Evolutionary conservation across 2,113 vertebrate genomes (phyloP), one percentile per base, ranked within the genome.

Genomic region (Brienomyrus brachyistius): DNA sequence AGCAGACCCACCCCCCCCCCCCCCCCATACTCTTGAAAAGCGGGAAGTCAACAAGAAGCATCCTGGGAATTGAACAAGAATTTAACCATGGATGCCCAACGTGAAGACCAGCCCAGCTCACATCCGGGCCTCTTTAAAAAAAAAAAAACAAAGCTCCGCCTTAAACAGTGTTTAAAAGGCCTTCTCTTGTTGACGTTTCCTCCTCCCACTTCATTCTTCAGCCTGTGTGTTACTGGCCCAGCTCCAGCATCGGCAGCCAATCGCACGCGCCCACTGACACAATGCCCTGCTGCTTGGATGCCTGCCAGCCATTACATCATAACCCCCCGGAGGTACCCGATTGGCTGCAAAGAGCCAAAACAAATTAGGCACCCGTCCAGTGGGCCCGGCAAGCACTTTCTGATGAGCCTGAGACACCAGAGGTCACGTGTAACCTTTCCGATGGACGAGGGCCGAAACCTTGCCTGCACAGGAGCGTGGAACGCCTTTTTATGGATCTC

Each of bases 281-380:
- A 94, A 92, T 93, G 92, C 91, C 89, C 93, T 90, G 94, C 92
- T 91, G 89, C 40, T 89, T 96, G 95, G 95, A 93, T 1, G 27
- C 2, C 54, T 70, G 94, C 95, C 95, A 97, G 87, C 59, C 91
- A 94, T 95, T 93, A 95, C 94, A 93, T 95, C 94, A 96, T 93
- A 91, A 94, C 92, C 92, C 91, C 89, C 90, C 91, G 92, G 93
- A 94, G 90, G 92, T 52, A 59, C 70, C 90, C 91, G 88, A 94
- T 90, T 91, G 94, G 94, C 94, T 94, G 92, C 91, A 94, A 93
- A 93, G 90, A 92, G 93, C 91, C 92, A 93, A 95, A 91, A 94
- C 94, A 95, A 96, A 95, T 95, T 95, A 94, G 95, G 95, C 92
- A 94, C 94, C 92, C 92, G 94, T 93, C 94, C 93, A 94, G 93